Conservation (phyloP, 37 sponge, comb jelly and placozoan genomes). For the Amphimedon queenslandica region DNA sequence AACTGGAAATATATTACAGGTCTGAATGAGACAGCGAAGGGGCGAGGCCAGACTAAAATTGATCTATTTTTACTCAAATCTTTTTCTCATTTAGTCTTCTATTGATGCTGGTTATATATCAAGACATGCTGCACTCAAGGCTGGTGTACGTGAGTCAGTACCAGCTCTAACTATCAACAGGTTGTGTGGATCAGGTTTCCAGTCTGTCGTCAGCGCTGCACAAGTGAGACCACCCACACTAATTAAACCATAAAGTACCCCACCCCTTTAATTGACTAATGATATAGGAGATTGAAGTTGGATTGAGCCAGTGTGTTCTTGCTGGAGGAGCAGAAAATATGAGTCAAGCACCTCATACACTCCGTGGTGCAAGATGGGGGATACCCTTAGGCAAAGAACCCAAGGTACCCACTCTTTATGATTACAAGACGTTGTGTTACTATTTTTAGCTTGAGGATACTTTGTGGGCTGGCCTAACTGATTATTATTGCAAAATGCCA, state of each 20-base stretch:
- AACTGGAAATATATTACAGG: slow-evolving; percentile 86
- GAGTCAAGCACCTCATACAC: slow-evolving; percentile 84
- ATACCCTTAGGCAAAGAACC: slow-evolving; percentile 74
- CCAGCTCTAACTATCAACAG: slow-evolving; percentile 92
- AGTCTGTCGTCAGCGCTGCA: slow-evolving; percentile 89
- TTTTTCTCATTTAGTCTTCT: slow-evolving; percentile 62
- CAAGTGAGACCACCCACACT: slow-evolving; percentile 62
- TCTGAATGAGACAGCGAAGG: slow-evolving; percentile 10
- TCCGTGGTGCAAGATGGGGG: slow-evolving; percentile 73
- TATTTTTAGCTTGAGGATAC: slow-evolving; percentile 84
- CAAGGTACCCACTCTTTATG: slow-evolving; percentile 41
- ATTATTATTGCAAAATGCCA: slow-evolving; percentile 80
- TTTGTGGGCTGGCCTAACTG: slow-evolving; percentile 81
- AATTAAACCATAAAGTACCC: background rate
- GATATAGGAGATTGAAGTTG: slow-evolving; percentile 76
- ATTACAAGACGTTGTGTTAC: background rate
- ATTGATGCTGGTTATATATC: slow-evolving; percentile 78
- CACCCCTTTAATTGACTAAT: background rate
- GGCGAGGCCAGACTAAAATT: background rate
- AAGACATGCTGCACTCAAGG: slow-evolving; percentile 79
- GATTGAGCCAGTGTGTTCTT: slow-evolving; percentile 74
- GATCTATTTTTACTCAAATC: background rate
- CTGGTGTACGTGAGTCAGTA: slow-evolving; percentile 61
- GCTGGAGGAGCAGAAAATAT: slow-evolving; percentile 95
- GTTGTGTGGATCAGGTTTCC: slow-evolving; percentile 97